A percentile compares a stretch with the other conserved stretches of the same genome.
Evolutionary conservation across 2,113 vertebrate species (phyloP).

Genomic region (Delphinapterus leucas): DNA sequence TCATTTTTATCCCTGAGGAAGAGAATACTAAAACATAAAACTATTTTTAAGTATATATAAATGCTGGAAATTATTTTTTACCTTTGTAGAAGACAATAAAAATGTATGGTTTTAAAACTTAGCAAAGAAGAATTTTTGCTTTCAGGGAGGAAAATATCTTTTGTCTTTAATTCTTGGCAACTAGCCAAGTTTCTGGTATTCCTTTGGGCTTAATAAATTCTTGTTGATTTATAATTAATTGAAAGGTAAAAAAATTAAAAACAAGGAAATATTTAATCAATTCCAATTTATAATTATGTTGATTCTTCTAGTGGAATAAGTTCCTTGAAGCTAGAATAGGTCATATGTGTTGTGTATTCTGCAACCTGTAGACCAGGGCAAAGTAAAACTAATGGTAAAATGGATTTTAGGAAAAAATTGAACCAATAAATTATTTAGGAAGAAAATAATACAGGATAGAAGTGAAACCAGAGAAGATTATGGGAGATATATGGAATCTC

Average conservation of each 20-base stretch:
- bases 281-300: background rate
- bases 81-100: background rate
- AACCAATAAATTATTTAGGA: background rate
- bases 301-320: background rate
- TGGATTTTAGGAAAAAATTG: background rate
- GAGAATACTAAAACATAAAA: background rate
- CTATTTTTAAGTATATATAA: background rate
- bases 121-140: background rate
- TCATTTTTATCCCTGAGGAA: background rate
- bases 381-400: background rate
- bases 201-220: background rate
- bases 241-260: background rate
- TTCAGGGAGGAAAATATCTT: background rate
- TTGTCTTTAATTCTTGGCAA: background rate
- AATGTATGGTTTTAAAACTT: background rate
- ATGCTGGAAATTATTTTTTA: background rate
- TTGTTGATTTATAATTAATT: slow-evolving; percentile 2
- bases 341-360: background rate
- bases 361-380: background rate
- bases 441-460: background rate
- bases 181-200: background rate
- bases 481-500: background rate
- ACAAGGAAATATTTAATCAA: background rate
- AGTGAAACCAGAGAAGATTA: background rate
- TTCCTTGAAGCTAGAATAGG: background rate